Conservation (phyloP, 92 coral and sea anemone genomes). For the Heteractis magnifica region DNA sequence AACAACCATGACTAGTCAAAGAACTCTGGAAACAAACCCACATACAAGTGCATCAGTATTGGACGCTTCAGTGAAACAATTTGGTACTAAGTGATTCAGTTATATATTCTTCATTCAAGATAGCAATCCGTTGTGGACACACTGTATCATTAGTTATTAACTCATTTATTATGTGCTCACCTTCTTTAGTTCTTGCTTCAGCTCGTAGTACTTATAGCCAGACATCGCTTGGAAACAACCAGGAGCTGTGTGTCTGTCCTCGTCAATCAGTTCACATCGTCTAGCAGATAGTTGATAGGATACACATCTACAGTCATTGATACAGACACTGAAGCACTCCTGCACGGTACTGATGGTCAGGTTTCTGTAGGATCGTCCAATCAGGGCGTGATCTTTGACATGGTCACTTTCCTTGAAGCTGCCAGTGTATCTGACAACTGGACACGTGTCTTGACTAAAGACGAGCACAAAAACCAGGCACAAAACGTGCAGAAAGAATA, state of each 20-base stretch:
- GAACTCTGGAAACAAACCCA: too few relatives aligned
- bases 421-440: background rate
- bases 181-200: background rate
- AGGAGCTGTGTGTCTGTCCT: slow-evolving; percentile 37
- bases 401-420: background rate
- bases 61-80: too few relatives aligned
- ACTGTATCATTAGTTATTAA: too few relatives aligned
- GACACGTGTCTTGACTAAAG: background rate
- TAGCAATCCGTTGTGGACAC: too few relatives aligned
- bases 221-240: background rate
- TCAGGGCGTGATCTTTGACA: slow-evolving; percentile 11
- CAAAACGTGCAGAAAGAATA: background rate
- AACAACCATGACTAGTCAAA: background rate
- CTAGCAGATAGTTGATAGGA: slow-evolving; percentile 41
- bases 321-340: slow-evolving; percentile 52
- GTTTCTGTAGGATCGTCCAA: slow-evolving; percentile 20
- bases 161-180: background rate
- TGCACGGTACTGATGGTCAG: slow-evolving; percentile 4
- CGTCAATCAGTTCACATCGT: slow-evolving; percentile 49
- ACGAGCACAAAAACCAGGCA: background rate
- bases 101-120: background rate
- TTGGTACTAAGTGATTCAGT: too few relatives aligned
- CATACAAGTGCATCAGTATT: too few relatives aligned
- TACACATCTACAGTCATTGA: slow-evolving; percentile 44
- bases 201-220: slow-evolving; percentile 23